Evolutionary conservation across 2,888 invertebrate species (phyloP).

Genomic region (Oxystoma pomonae): DNA sequence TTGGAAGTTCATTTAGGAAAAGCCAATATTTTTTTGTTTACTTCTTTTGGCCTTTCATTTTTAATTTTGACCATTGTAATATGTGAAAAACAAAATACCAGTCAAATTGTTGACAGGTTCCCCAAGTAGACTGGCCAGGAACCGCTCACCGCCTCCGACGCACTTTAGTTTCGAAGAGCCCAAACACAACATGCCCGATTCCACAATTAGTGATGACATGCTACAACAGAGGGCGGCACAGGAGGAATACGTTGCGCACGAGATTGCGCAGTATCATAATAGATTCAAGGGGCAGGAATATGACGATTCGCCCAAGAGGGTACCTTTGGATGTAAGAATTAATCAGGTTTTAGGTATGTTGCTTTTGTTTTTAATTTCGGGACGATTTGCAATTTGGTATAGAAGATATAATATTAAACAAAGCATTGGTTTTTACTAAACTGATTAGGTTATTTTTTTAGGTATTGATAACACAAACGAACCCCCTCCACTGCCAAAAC

Average conservation of each 20-base stretch:
- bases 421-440: no score
- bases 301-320: constrained; percentile 51
- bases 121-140: background rate
- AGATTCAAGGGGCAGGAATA: constrained; percentile 18
- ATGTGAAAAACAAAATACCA: no score
- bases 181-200: constrained; percentile 51
- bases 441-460: no score
- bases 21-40: no score
- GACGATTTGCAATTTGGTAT: no score
- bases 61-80: no score
- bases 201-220: constrained; percentile 53
- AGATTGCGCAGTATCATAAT: background rate
- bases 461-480: no score
- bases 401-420: no score
- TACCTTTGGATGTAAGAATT: constrained; percentile 58
- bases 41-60: no score
- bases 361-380: no score
- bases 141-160: constrained; percentile 4
- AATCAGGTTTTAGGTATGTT: constrained; percentile 54
- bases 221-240: constrained; percentile 34
- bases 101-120: background rate
- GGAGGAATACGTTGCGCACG: constrained; percentile 28
- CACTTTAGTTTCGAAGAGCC: constrained; percentile 45
- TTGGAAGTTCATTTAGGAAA: no score
- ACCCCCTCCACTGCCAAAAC: no score